phyloP scores from a whole-genome alignment of 2,797 vertebrate species.

The Periparus ater region DNA sequence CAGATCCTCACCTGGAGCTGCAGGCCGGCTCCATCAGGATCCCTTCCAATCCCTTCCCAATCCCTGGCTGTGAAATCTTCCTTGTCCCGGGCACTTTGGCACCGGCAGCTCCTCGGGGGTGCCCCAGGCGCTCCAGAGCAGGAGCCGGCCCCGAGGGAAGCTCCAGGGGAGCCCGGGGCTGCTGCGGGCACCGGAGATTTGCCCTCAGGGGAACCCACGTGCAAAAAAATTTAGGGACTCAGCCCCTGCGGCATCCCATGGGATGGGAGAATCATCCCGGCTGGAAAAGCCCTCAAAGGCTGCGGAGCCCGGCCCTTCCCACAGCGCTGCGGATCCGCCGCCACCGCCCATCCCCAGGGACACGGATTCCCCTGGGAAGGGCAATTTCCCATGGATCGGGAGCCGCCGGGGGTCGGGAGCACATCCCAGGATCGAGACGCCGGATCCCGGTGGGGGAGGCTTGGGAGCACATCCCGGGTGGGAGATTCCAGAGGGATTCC shows the following conservation, averaged over 20 bases:
- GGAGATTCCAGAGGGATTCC: too few species aligned
- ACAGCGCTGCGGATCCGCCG: too few species aligned
- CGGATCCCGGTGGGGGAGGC: fast-evolving
- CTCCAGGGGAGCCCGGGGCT: not conserved
- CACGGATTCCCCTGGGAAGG: fast-evolving
- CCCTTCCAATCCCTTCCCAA: fast-evolving
- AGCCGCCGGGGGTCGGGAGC: not conserved
- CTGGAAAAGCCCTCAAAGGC: not conserved
- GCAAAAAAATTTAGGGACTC: fast-evolving
- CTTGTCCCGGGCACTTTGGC: not conserved
- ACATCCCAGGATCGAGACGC: fast-evolving
- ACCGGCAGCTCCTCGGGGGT: fast-evolving
- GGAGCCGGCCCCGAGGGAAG: not conserved
- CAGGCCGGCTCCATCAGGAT: not conserved
- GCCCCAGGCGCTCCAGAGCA: fast-evolving
- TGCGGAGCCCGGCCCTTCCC: fast-evolving
- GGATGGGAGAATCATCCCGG: fast-evolving
- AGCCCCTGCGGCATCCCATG: fast-evolving
- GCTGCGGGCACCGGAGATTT: fast-evolving
- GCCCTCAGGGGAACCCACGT: fast-evolving
- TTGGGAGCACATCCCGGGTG: fast-evolving
- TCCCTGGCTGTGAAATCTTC: fast-evolving
- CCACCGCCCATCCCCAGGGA: fast-evolving
- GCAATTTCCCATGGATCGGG: fast-evolving
- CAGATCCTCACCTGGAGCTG: not conserved